A percentile compares a stretch with the other conserved stretches of the same genome.
Conservation (phyloP, 2,888 invertebrate genomes). For the Drosophila atripex region DNA sequence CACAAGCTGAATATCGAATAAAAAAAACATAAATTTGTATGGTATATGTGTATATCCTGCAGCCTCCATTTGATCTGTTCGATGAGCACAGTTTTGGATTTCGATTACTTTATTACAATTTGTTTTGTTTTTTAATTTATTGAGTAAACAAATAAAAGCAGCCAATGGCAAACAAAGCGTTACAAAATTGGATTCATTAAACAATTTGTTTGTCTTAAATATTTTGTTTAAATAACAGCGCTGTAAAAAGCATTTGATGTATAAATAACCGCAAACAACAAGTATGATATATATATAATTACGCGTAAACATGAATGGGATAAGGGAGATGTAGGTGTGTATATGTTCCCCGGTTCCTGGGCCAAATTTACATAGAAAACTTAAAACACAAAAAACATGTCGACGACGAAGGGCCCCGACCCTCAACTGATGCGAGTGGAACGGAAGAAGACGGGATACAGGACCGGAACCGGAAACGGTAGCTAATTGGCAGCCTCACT, state of each 20-base stretch:
- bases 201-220: constrained; percentile 68
- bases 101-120: constrained; percentile 9
- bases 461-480: constrained; percentile 16
- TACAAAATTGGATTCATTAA: constrained; percentile 69
- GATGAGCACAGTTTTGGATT: constrained; percentile 29
- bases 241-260: constrained; percentile 71
- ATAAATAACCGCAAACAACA: constrained; percentile 72
- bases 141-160: constrained; percentile 63
- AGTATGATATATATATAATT: constrained; percentile 67
- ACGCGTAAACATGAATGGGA: constrained; percentile 38
- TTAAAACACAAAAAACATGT: constrained; percentile 33
- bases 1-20: constrained; percentile 81
- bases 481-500: constrained; percentile 64
- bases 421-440: constrained; percentile 48
- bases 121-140: constrained; percentile 51
- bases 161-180: constrained; percentile 71
- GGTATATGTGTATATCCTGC: constrained; percentile 19
- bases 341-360: constrained; percentile 28
- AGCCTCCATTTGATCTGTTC: constrained; percentile 33
- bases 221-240: constrained; percentile 66
- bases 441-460: constrained; percentile 20
- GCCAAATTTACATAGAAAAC: constrained; percentile 46
- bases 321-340: constrained; percentile 39
- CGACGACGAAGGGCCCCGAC: constrained; percentile 35
- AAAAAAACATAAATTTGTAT: constrained; percentile 31